Evolutionary conservation across 2,888 invertebrate genomes (phyloP).

Genomic region (Pollenia amentaria): DNA sequence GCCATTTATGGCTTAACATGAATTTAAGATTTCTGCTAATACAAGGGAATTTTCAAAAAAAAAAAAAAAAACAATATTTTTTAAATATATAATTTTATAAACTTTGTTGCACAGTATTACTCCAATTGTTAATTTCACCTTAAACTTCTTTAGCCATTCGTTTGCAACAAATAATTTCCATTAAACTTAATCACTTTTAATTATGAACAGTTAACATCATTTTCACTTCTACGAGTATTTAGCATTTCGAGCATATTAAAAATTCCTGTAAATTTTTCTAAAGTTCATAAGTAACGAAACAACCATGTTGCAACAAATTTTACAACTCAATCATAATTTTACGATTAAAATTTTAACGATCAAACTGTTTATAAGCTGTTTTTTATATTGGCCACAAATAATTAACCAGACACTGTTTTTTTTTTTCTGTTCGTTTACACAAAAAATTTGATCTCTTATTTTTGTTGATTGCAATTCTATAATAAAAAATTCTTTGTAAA

Average conservation of each 20-base stretch:
- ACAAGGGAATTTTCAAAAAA: too few relatives aligned
- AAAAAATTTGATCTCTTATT: conserved; percentile 49
- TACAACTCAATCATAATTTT: conserved; percentile 75
- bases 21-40: too few relatives aligned
- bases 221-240: conserved; percentile 57
- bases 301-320: conserved; percentile 64
- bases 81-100: neutral
- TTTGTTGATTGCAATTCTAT: conserved; percentile 60
- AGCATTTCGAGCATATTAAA: conserved; percentile 19
- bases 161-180: conserved; percentile 10
- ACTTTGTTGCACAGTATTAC: conserved; percentile 26
- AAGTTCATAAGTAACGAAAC: conserved; percentile 1
- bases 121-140: neutral
- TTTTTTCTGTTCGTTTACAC: neutral
- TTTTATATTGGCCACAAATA: conserved; percentile 50
- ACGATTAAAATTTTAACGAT: conserved; percentile 75
- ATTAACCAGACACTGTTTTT: conserved; percentile 34
- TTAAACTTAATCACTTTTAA: conserved; percentile 52
- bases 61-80: too few relatives aligned
- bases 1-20: too few relatives aligned
- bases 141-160: neutral
- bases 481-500: conserved; percentile 36
- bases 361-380: conserved; percentile 74
- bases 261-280: conserved; percentile 49
- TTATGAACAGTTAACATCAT: conserved; percentile 52